Percentiles rank a stretch among this genome's conserved stretches.
Conservation (phyloP, 1,140 invertebrate species). For the Drosophila orena region DNA sequence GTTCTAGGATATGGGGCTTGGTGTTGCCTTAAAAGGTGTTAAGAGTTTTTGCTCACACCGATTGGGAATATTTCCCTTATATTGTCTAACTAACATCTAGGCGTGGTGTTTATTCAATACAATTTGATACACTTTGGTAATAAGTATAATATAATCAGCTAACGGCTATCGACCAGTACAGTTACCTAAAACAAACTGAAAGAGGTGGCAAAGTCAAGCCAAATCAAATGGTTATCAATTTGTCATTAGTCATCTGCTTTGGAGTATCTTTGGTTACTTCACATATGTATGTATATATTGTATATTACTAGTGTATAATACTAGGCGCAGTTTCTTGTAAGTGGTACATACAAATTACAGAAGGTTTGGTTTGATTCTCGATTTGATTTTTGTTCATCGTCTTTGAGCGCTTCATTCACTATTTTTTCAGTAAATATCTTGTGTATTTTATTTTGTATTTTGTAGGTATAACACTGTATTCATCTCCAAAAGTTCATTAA, state of each 20-base stretch:
- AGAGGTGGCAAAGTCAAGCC: conserved; percentile 13
- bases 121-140: conserved; percentile 27
- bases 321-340: conserved; percentile 32
- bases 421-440: conserved; percentile 34
- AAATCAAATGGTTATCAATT: conserved; percentile 9
- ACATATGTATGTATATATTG: conserved; percentile 19
- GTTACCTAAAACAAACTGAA: conserved; percentile 20
- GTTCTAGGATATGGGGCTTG: conserved; percentile 50
- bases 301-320: conserved; percentile 24
- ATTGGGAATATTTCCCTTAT: conserved; percentile 78
- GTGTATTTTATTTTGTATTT: conserved; percentile 35
- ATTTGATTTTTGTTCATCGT: conserved; percentile 29
- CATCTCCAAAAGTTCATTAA: conserved; percentile 76
- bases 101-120: conserved; percentile 28
- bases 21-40: conserved; percentile 65
- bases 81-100: conserved; percentile 78
- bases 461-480: conserved; percentile 46
- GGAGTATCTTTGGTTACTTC: conserved; percentile 14
- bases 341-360: conserved; percentile 47
- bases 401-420: conserved; percentile 22
- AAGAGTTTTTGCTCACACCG: conserved; percentile 41
- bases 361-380: conserved; percentile 30
- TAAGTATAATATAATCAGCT: conserved; percentile 12
- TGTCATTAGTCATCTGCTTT: conserved; percentile 15
- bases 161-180: conserved; percentile 47